Evolutionary conservation across 2,888 invertebrate genomes (phyloP).

Genomic region (Flexamia atlantica): DNA sequence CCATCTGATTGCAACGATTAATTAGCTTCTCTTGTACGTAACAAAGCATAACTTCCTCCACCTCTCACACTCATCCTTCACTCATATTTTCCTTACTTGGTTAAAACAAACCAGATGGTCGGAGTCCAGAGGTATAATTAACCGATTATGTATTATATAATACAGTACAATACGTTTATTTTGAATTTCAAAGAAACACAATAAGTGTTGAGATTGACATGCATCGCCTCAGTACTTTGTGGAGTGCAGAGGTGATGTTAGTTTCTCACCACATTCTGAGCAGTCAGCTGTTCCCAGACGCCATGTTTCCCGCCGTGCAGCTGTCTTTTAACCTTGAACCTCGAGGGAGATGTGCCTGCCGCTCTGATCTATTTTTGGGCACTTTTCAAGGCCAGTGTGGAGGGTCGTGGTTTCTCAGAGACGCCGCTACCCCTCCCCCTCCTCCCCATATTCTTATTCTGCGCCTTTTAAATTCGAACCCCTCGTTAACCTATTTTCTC

Average conservation of each 20-base stretch:
- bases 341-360: constrained; percentile 30
- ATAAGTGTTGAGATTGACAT: no score
- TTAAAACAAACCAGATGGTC: no score
- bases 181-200: no score
- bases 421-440: constrained; percentile 60
- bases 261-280: constrained; percentile 8
- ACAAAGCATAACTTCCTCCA: no score
- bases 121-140: no score
- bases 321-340: constrained; percentile 58
- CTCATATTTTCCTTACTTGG: no score
- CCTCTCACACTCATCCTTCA: no score
- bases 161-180: no score
- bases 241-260: neutral
- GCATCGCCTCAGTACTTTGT: neutral
- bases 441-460: constrained; percentile 58
- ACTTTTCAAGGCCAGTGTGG: constrained; percentile 47
- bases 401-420: constrained; percentile 40
- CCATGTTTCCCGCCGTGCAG: constrained; percentile 56
- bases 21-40: no score
- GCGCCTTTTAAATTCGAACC: constrained; percentile 38
- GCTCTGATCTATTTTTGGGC: constrained; percentile 53
- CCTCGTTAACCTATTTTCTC: constrained; percentile 58
- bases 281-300: constrained; percentile 45
- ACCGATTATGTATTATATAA: no score
- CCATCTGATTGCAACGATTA: no score